Conservation (phyloP, 2,797 vertebrate species). For the Gobio occitaniae region DNA sequence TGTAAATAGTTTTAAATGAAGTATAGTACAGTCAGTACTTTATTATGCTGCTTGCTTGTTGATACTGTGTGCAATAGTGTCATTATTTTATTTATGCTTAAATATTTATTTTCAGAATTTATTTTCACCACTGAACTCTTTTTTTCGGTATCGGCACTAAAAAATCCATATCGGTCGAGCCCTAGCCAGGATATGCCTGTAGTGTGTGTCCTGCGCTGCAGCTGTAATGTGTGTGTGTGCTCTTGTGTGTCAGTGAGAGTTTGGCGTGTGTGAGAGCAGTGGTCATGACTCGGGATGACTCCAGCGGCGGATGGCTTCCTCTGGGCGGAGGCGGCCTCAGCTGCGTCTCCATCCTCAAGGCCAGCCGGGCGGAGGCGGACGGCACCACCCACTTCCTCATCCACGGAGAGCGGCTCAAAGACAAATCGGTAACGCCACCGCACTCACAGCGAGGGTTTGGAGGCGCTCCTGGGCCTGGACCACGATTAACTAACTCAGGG, state of each 20-base stretch:
- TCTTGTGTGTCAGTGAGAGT: constrained; percentile 85
- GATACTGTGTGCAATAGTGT: too few species aligned
- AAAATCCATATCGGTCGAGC: too few species aligned
- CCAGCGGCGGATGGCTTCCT: constrained; percentile 98
- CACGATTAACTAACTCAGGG: too few species aligned
- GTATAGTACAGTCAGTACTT: too few species aligned
- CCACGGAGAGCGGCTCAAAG: constrained; percentile 97
- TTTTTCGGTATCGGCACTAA: too few species aligned
- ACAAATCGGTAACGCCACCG: constrained; percentile 90
- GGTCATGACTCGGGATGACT: constrained; percentile 99
- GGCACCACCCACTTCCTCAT: constrained; percentile 92
- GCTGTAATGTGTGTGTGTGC: constrained; percentile 56
- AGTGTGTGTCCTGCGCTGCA: too few species aligned
- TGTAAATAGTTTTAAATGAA: too few species aligned
- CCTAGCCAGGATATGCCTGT: too few species aligned
- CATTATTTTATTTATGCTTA: too few species aligned
- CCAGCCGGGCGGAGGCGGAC: constrained; percentile 89
- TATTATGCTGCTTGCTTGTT: too few species aligned
- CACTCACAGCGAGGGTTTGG: constrained; percentile 72
- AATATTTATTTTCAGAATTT: too few species aligned
- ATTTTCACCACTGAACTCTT: too few species aligned
- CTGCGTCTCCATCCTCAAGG: constrained; percentile 96
- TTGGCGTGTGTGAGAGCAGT: constrained; percentile 99
- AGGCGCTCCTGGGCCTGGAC: constrained; percentile 58
- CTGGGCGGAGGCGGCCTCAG: constrained; percentile 96